Percentiles rank a stretch among this genome's conserved stretches.
Evolutionary conservation across 37 sponge, comb jelly and placozoan species (phyloP).

Genomic region (Aphrocallistes beatrix): DNA sequence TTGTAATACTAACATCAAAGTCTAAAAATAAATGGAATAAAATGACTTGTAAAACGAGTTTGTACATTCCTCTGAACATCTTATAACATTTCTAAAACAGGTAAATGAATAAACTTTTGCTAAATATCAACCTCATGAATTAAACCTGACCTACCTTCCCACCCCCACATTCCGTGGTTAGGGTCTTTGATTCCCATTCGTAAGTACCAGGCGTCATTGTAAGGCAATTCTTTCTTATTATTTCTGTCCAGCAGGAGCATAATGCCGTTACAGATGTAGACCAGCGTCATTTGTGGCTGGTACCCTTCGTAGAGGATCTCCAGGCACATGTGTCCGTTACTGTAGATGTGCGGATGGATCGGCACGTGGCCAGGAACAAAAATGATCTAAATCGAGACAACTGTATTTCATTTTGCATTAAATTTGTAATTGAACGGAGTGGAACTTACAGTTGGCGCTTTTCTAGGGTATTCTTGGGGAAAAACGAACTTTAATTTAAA

Average conservation of each 20-base stretch:
- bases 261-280: slow-evolving; percentile 76
- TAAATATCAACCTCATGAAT: too few species aligned
- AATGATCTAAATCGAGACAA: slow-evolving; percentile 33
- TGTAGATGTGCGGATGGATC: slow-evolving; percentile 91
- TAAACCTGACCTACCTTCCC: not conserved
- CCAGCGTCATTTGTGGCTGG: slow-evolving; percentile 79
- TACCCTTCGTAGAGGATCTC: slow-evolving; percentile 90
- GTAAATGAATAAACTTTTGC: too few species aligned
- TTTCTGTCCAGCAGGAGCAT: slow-evolving; percentile 87
- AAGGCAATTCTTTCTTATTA: slow-evolving; percentile 48
- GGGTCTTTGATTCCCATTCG: not conserved
- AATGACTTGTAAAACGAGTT: too few species aligned
- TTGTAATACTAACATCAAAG: too few species aligned
- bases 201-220: not conserved
- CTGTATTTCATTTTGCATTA: not conserved
- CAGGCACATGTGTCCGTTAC: slow-evolving; percentile 95
- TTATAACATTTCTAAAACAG: too few species aligned
- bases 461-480: slow-evolving; percentile 66
- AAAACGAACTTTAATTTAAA: slow-evolving; percentile 70
- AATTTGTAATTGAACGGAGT: not conserved
- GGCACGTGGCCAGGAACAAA: slow-evolving; percentile 52
- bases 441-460: slow-evolving; percentile 72
- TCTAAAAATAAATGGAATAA: too few species aligned
- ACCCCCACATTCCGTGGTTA: slow-evolving; percentile 4
- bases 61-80: too few species aligned